A percentile compares a stretch with the other conserved stretches of the same genome.
Conservation (phyloP, 2,797 vertebrate species). For the Onychomys arenicola region DNA sequence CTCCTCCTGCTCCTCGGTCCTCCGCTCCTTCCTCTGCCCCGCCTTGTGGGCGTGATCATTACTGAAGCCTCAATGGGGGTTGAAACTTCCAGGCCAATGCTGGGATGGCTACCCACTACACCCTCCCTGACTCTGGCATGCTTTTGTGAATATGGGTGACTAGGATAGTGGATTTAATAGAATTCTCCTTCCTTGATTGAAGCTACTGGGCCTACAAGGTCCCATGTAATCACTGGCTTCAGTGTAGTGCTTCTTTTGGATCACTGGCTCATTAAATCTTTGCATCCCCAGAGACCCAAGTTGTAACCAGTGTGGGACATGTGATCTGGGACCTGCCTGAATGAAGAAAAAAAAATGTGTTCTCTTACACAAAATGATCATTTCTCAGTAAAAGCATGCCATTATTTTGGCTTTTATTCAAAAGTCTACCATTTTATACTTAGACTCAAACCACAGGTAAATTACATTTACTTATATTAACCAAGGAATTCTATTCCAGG, state of each 20-base stretch:
- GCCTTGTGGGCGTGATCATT: too few relatives aligned
- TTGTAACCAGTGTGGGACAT: neutral
- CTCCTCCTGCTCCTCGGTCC: too few relatives aligned
- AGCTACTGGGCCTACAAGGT: neutral
- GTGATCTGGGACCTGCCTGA: constrained; percentile 4
- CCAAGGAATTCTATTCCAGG: constrained; percentile 13
- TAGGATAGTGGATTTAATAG: neutral
- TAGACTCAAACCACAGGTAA: constrained; percentile 20
- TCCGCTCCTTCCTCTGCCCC: too few relatives aligned
- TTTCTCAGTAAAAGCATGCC: constrained; percentile 48
- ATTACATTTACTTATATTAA: constrained; percentile 14
- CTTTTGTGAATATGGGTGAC: neutral
- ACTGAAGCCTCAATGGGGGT: too few relatives aligned
- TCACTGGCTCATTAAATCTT: neutral
- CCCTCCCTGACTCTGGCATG: neutral
- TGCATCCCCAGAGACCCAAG: neutral
- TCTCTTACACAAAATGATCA: constrained; percentile 39
- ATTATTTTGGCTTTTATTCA: constrained; percentile 63
- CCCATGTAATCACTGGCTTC: neutral
- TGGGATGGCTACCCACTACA: too few relatives aligned
- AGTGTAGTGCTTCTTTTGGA: neutral
- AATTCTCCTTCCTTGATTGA: neutral
- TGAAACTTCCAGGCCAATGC: too few relatives aligned
- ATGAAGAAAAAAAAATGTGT: neutral
- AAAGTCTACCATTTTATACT: constrained; percentile 24